phyloP scores from a whole-genome alignment of 2,113 vertebrate genomes.

The Zootoca vivipara region DNA sequence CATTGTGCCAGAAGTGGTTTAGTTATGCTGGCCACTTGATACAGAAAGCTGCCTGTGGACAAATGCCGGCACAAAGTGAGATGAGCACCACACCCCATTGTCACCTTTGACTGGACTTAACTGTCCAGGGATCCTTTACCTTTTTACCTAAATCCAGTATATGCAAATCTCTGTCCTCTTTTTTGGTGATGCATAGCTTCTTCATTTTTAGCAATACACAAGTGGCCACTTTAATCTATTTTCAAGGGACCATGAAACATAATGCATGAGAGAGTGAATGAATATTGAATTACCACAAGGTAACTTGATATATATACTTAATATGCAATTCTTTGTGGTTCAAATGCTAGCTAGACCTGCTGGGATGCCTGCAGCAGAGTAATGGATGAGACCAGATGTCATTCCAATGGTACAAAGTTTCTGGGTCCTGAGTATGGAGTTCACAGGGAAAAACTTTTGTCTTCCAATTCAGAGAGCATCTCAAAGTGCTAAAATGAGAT shows the following conservation, averaged over 20 bases:
- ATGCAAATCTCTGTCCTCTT: no score
- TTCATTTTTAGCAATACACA: no score
- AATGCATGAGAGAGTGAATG: not conserved
- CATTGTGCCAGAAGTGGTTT: no score
- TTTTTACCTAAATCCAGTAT: no score
- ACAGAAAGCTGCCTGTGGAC: no score
- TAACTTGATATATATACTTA: not conserved
- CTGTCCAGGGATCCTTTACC: no score
- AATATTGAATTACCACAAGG: not conserved
- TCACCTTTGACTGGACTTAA: no score
- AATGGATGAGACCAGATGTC: not conserved
- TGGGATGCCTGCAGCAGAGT: not conserved
- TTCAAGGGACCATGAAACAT: not conserved
- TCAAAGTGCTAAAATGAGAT: not conserved
- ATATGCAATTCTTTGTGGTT: not conserved
- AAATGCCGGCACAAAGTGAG: no score
- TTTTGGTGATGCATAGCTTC: no score
- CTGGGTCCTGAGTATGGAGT: not conserved
- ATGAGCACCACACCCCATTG: no score
- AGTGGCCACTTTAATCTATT: not conserved
- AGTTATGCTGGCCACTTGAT: no score
- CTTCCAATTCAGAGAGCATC: not conserved
- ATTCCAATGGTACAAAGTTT: not conserved
- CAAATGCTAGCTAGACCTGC: not conserved
- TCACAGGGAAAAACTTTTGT: not conserved